Percentiles rank a stretch among this genome's conserved stretches.
These are phyloP conservation scores for Romanogobio albipinnatus DNA, from an alignment of 2,113 vertebrate species.

Conservation along the genomic window DNA sequence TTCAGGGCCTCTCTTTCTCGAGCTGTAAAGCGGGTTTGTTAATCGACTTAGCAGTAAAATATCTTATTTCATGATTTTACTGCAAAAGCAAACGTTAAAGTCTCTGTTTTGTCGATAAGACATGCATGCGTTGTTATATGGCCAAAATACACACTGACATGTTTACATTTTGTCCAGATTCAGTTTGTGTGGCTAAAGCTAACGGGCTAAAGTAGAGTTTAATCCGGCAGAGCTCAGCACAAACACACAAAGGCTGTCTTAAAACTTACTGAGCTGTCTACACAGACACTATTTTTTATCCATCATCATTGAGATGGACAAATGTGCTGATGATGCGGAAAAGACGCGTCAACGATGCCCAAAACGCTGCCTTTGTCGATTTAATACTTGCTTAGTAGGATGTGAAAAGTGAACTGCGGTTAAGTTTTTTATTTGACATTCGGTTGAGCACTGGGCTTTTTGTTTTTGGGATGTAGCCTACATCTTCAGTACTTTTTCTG, in stretches of 20 bases:
- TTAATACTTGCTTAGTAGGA: too few species aligned
- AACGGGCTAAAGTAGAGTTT: conserved; percentile 24
- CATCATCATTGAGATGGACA: neutral
- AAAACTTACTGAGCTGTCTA: neutral
- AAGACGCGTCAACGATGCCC: neutral
- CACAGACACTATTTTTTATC: neutral
- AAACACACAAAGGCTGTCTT: conserved; percentile 1
- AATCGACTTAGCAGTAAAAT: neutral
- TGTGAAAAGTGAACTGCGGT: too few species aligned
- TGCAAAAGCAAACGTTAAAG: neutral
- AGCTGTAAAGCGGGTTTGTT: neutral
- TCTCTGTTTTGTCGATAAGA: neutral
- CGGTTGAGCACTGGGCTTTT: too few species aligned
- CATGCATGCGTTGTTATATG: neutral
- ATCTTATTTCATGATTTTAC: neutral
- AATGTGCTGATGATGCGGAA: neutral
- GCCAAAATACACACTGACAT: neutral
- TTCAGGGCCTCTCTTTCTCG: conserved; percentile 4
- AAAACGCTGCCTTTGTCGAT: neutral
- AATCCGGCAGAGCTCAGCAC: conserved; percentile 3
- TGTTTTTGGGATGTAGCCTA: too few species aligned
- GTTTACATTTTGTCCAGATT: neutral
- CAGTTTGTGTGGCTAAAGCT: conserved; percentile 20
- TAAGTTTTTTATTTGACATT: too few species aligned
- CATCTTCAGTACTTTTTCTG: too few species aligned